Conservation (phyloP, 2,888 invertebrate genomes). For the Podotricha telesiphe region DNA sequence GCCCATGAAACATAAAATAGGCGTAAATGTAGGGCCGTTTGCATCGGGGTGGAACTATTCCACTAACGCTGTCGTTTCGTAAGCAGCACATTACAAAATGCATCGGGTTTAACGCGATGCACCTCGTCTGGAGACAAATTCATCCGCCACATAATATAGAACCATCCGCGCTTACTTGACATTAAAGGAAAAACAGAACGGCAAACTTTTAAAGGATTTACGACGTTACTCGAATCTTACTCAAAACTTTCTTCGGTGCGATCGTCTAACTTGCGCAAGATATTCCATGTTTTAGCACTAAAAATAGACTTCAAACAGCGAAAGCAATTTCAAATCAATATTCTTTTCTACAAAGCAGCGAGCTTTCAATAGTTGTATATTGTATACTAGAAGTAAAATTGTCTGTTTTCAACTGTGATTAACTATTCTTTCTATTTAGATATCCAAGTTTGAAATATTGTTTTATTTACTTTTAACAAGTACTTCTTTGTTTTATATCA, state of each 20-base stretch:
- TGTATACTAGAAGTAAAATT: slow-evolving; percentile 28
- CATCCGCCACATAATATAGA: slow-evolving; percentile 52
- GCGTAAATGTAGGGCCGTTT: slow-evolving; percentile 75
- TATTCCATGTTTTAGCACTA: slow-evolving; percentile 41
- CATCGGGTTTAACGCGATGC: slow-evolving; percentile 59
- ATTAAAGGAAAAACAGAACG: slow-evolving; percentile 46
- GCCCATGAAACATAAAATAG: slow-evolving; percentile 79
- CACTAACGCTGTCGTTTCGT: slow-evolving; percentile 60
- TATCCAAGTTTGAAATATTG: slow-evolving; percentile 26
- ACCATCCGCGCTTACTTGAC: slow-evolving; percentile 45
- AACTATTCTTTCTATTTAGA: slow-evolving; percentile 22
- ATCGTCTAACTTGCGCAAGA: slow-evolving; percentile 44
- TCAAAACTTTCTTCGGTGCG: slow-evolving; percentile 44
- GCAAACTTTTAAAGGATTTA: slow-evolving; percentile 46
- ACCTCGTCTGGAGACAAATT: slow-evolving; percentile 60
- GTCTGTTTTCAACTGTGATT: slow-evolving; percentile 29
- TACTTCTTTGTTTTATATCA: slow-evolving; percentile 1
- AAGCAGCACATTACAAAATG: slow-evolving; percentile 63
- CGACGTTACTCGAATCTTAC: slow-evolving; percentile 43
- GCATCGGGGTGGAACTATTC: slow-evolving; percentile 60
- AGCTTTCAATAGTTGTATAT: slow-evolving; percentile 26
- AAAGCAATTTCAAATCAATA: slow-evolving; percentile 47
- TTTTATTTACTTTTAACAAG: background rate
- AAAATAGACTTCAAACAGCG: slow-evolving; percentile 43
- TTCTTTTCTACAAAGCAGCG: slow-evolving; percentile 37